A percentile compares a stretch with the other conserved stretches of the same genome.
Evolutionary conservation across 2,888 invertebrate species (phyloP).

Genomic region (Torymus texanus): DNA sequence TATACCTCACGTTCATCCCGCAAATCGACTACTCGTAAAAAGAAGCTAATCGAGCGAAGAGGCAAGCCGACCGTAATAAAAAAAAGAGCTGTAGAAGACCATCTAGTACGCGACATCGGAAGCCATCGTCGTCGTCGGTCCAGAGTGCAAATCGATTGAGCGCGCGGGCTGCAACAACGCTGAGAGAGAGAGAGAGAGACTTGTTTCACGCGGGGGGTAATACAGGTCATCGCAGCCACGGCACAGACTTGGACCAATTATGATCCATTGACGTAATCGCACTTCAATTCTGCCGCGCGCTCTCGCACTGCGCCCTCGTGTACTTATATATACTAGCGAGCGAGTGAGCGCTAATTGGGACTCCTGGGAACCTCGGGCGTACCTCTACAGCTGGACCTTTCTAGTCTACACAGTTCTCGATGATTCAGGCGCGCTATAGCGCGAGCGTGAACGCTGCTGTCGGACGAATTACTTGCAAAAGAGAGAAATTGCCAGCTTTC

Average conservation of each 20-base stretch:
- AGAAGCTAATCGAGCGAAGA: background rate
- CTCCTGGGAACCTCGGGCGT: constrained; percentile 56
- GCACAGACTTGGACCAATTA: constrained; percentile 59
- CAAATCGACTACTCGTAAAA: background rate
- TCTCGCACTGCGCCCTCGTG: background rate
- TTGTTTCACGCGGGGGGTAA: constrained; percentile 19
- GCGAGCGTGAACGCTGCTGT: constrained; percentile 7
- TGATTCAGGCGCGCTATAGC: constrained; percentile 30
- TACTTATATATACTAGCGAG: background rate
- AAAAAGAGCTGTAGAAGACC: background rate
- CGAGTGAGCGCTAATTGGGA: constrained; percentile 59
- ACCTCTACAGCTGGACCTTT: constrained; percentile 43
- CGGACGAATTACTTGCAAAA: constrained; percentile 54
- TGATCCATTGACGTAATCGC: constrained; percentile 58
- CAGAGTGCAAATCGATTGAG: constrained; percentile 16
- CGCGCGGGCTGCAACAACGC: background rate
- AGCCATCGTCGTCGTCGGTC: background rate
- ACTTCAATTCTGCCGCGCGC: constrained; percentile 57
- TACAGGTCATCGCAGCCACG: constrained; percentile 1
- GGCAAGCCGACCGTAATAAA: too few relatives aligned
- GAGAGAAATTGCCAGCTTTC: constrained; percentile 53
- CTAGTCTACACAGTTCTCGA: constrained; percentile 34
- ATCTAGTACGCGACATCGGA: background rate
- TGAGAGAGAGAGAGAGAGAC: background rate
- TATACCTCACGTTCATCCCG: background rate